Evolutionary conservation across 2,113 vertebrate genomes (phyloP), one percentile per base, ranked within the genome.

Genomic region (Anguilla rostrata): DNA sequence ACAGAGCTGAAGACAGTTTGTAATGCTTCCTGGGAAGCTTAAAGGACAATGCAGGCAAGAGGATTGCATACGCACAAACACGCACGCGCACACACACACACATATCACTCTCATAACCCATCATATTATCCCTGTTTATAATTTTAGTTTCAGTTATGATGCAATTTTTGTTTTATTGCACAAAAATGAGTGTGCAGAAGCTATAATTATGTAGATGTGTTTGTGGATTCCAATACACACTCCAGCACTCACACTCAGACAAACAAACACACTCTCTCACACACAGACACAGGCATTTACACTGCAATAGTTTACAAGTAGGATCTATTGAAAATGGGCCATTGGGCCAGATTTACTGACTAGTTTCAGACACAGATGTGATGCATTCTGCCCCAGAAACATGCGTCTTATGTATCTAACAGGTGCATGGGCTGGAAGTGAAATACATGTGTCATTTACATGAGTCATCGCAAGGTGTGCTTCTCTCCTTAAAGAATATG

Each of bases 241-340:
- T 57, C 80, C 87, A 87, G 89, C 71, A 86, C 60, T 85, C 60
- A 71, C 3, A 11, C 81, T 26, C 41, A 39, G 7, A 82, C 39
- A n/a, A 84, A 88, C 75, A 83, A 49, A 57, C n/a, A 78, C 71
- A 84, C 75, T 39, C 86, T 71, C 78, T 39, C 82, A 60, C 40
- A 39, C 75, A 63, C 81, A 71, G 56, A 63, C 39, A 83, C 71
- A 86, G 15, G 41, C 26, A 20, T 43, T 79, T 20, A 63, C 46
- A 56, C 7, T 81, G 8, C 22, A 46, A 8, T 43, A 11, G 16
- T 22, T 26, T 26, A 16, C 20, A 26, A 43, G 5, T 11, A 15
- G 71, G 56, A 86, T 5, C 0, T 85, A 83, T 78, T 81, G 71
- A 81, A 78, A 6, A 88, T 34, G 34, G 34, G 34, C 34, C 34